Evolutionary conservation across 2,797 vertebrate species (phyloP).

Genomic region (Halcyon badia): DNA sequence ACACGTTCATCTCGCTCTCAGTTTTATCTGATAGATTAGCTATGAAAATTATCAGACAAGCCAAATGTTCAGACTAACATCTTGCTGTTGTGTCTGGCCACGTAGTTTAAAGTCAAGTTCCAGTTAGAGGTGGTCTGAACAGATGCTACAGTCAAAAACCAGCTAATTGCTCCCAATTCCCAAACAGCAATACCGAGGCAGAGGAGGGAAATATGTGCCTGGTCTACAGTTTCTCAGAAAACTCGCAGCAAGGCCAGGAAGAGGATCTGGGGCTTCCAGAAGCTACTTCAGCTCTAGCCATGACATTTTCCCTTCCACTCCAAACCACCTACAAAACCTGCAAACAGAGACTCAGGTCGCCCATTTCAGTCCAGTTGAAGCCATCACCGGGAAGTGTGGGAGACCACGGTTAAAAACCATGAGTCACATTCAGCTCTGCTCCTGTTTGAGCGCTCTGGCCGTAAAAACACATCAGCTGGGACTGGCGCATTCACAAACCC

Average conservation of each 20-base stretch:
- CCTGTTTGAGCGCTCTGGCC: background rate
- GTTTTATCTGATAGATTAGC: conserved; percentile 58
- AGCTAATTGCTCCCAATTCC: conserved; percentile 48
- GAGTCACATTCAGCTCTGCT: background rate
- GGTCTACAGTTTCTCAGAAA: background rate
- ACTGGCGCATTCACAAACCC: background rate
- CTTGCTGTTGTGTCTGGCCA: background rate
- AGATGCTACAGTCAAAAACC: conserved; percentile 14
- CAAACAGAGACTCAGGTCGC: background rate
- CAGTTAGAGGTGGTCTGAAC: conserved; percentile 35
- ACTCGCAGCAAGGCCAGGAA: background rate
- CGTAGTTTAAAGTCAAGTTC: conserved; percentile 24
- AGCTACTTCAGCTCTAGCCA: background rate
- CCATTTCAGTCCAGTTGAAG: background rate
- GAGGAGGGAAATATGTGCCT: background rate
- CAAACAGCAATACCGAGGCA: background rate
- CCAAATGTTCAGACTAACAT: background rate
- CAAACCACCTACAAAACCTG: background rate
- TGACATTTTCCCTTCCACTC: background rate
- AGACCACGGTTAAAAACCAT: background rate
- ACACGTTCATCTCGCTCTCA: background rate
- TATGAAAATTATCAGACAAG: conserved; percentile 40
- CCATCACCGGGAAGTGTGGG: accelerated
- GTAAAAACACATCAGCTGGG: background rate
- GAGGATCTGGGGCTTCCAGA: background rate